Evolutionary conservation across 2,797 vertebrate species (phyloP).

Genomic region (Chiroxiphia lanceolata): DNA sequence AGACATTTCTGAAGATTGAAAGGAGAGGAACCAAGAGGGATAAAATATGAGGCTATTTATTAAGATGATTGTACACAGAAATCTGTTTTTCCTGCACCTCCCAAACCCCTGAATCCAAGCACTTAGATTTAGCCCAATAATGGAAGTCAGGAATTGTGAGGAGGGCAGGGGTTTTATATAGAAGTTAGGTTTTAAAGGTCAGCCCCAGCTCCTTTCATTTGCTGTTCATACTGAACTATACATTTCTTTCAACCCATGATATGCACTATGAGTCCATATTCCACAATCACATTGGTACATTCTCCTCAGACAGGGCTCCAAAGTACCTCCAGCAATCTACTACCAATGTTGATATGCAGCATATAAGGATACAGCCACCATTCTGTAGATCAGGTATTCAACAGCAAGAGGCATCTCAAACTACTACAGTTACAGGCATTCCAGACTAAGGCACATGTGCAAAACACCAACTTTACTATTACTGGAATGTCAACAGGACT

Average conservation of each 20-base stretch:
- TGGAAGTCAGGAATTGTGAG: background rate
- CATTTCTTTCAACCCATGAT: background rate
- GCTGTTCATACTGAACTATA: background rate
- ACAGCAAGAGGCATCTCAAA: background rate
- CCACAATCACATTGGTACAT: rapidly evolving
- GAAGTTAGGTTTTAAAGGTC: background rate
- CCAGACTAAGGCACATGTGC: background rate
- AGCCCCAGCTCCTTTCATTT: background rate
- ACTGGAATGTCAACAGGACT: background rate
- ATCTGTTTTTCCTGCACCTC: background rate
- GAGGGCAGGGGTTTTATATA: rapidly evolving
- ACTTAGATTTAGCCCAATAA: background rate
- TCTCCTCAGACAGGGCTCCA: background rate
- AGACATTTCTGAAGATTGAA: background rate
- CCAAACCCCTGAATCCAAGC: background rate
- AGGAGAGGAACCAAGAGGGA: background rate
- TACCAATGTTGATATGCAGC: rapidly evolving
- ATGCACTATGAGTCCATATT: background rate
- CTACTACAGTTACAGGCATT: background rate
- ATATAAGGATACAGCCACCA: background rate
- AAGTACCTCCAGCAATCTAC: background rate
- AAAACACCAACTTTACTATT: background rate
- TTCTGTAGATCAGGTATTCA: background rate
- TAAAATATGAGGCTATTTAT: background rate
- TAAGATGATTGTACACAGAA: background rate